Evolutionary conservation across 2,888 invertebrate genomes (phyloP), one percentile per base, ranked within the genome.

Genomic region (Hemithea aestivaria): DNA sequence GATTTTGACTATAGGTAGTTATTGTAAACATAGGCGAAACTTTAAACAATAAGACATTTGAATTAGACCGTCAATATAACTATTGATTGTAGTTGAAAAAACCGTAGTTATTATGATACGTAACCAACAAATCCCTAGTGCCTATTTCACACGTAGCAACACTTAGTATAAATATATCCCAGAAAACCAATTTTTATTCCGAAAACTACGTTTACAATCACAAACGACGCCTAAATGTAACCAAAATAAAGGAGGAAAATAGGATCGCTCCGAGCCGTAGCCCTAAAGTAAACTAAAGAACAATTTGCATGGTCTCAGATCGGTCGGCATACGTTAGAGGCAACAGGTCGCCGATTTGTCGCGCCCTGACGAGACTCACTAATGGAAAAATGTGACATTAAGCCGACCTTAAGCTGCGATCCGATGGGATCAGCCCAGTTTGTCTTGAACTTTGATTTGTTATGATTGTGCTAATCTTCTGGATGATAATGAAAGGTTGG

Each of bases 311-410:
- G 64, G 66, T 53, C 37, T 38, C 27, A 30, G 41, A 40, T 37
- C 41, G 41, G 41, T 37, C 38, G 40, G 59, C 74, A 67, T 67
- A 71, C 72, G 66, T 67, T 62, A 40, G 33, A 22, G 35, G 76
- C 82, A 83, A 83, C 82, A 83, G 83, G 83, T 83, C 70, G 79
- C 60, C 81, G 76, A 79, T 82, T 79, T 71, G 72, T 74, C 67
- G 62, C 40, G 40, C 29, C 33, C 50, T 63, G 72, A 64, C 70
- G 57, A 65, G 62, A 54, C 60, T 67, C 66, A 64, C 62, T 81
- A 77, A 80, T 80, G 75, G 75, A 80, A 81, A 80, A 83, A 80
- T 73, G 73, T 73, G 76, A 73, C 69, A 70, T 68, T 63, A 72
- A 70, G 63, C 62, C 64, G 59, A 59, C 58, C 67, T 70, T 72